Evolutionary conservation across 1,140 invertebrate species (phyloP).

Genomic region (Halesus radiatus): DNA sequence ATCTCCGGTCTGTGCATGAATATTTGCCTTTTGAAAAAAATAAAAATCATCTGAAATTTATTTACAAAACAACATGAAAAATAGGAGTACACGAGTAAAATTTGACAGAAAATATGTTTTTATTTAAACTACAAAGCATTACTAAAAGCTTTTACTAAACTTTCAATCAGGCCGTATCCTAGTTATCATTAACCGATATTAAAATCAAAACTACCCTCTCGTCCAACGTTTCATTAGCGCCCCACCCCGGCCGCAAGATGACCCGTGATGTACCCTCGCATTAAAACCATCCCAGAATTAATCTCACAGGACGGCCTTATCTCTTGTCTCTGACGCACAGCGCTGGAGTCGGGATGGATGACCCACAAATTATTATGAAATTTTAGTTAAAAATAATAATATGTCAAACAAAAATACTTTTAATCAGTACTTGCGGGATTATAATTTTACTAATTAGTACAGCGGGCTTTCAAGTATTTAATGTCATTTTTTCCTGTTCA

Average conservation of each 20-base stretch:
- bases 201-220: not conserved
- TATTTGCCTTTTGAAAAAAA: too few species aligned
- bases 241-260: not conserved
- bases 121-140: too few species aligned
- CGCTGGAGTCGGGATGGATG: too few species aligned
- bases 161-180: not conserved
- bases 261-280: constrained; percentile 8
- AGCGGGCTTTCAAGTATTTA: too few species aligned
- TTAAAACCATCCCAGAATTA: constrained; percentile 10
- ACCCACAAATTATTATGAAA: too few species aligned
- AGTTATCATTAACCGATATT: constrained; percentile 8
- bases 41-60: too few species aligned
- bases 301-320: not conserved
- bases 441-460: not conserved
- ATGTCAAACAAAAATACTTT: not conserved
- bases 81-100: too few species aligned
- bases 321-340: not conserved
- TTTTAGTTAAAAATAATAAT: not conserved
- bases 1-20: too few species aligned
- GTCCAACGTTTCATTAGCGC: constrained; percentile 3
- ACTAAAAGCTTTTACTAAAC: too few species aligned
- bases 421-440: not conserved
- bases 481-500: too few species aligned
- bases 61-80: too few species aligned
- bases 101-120: too few species aligned